These are phyloP conservation scores for Lepus timidus DNA, from an alignment of 2,113 vertebrate genomes.

Conservation along the genomic window DNA sequence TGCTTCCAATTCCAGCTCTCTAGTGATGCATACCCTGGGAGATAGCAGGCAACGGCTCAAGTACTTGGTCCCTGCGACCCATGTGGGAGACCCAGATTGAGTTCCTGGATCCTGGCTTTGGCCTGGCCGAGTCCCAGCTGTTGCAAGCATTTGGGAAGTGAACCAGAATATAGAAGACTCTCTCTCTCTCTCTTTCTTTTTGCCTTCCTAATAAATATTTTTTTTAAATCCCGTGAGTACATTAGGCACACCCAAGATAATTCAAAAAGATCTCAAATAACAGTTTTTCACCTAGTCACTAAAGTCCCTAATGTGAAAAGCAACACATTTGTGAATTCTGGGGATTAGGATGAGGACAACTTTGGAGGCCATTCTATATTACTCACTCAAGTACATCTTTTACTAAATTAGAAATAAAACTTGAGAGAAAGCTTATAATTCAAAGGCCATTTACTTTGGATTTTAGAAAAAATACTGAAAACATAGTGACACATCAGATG, in stretches of 20 bases:
- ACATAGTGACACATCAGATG: neutral
- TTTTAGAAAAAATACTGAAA: neutral
- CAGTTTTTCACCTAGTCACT: neutral
- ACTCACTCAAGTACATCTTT: neutral
- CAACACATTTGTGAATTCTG: neutral
- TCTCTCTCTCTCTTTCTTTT: no score
- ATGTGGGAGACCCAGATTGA: no score
- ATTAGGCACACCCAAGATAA: neutral
- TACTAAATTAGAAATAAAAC: constrained; percentile 30
- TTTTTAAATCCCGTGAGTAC: neutral
- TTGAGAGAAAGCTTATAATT: constrained; percentile 1
- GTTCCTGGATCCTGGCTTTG: no score
- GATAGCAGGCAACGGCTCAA: no score
- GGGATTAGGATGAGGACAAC: neutral
- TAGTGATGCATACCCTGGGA: no score
- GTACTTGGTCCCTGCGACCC: no score
- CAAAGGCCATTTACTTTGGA: neutral
- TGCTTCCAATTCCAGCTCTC: no score
- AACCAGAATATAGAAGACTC: no score
- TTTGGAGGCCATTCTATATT: neutral
- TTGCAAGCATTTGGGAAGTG: no score
- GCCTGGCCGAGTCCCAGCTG: no score
- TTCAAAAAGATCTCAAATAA: neutral
- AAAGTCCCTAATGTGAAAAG: neutral
- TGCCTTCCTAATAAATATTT: no score